Evolutionary conservation across 2,797 vertebrate genomes (phyloP), one percentile per base, ranked within the genome.

Genomic region (Buceros bicornis): DNA sequence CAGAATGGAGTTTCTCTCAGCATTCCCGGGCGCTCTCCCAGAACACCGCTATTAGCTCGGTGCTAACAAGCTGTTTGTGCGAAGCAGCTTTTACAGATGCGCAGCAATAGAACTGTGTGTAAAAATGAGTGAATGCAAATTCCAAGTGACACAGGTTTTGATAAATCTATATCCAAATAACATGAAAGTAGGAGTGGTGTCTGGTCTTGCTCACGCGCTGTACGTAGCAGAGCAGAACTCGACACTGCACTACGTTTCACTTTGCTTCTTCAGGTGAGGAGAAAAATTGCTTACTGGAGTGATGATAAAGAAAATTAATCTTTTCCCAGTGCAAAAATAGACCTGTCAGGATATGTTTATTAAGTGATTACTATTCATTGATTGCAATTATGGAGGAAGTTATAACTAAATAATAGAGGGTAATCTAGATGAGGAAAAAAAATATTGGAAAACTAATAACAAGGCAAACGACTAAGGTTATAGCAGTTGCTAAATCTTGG

Each of bases 231-330:
- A 85, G 67, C 81, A 89, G 78, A 87, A 53, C 87, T 70, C 42
- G 76, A 6, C 50, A 37, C 20, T 31, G 37, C 51, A 24, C 90
- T 82, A 14, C 81, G 62, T 85, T 93, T 95, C 89, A 51, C 86
- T 96, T 94, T 95, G 78, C 94, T 93, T 19, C 91, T 97, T 95
- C 95, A 96, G 91, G 94, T 96, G 85, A 95, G 96, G 95, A 93
- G 90, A 94, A 89, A 96, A 96, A 95, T 95, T 91, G 82, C 92
- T 96, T 97, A 96, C 82, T 69, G 92, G 58, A 79, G 94, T 94
- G 93, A 97, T 95, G 97, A 97, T 98, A 97, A 98, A 96, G 97
- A 98, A 97, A 98, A 97, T 97, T 62, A 97, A 96, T 97, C 97
- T 98, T 96, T 97, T 96, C 96, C 97, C 97, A 97, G 94, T 94